These are phyloP conservation scores for Zaprionus inermis DNA, from an alignment of 1,140 invertebrate species.

Conservation along the genomic window DNA sequence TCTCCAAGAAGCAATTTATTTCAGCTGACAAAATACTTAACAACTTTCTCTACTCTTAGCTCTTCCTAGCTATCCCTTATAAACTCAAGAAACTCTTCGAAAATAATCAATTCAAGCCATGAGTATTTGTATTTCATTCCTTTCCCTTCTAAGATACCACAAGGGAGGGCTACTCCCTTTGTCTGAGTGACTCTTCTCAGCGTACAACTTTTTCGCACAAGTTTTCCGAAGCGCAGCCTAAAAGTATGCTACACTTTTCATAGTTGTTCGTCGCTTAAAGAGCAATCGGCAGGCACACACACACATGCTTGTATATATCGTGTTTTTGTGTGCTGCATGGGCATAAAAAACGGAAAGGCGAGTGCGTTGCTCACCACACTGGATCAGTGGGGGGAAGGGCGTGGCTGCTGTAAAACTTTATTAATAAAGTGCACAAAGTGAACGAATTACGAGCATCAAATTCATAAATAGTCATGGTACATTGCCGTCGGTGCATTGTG, in stretches of 20 bases:
- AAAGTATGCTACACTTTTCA: slow-evolving; percentile 36
- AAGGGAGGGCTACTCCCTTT: background rate
- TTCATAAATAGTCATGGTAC: slow-evolving; percentile 46
- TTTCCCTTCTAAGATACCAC: background rate
- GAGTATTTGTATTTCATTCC: slow-evolving; percentile 6
- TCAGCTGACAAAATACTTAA: background rate
- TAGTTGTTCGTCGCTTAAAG: slow-evolving; percentile 24
- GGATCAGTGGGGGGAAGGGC: slow-evolving; percentile 7
- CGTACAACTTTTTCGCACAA: slow-evolving; percentile 10
- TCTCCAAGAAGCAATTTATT: background rate
- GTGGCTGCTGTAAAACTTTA: slow-evolving; percentile 63
- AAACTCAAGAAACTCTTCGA: background rate
- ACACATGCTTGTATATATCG: background rate
- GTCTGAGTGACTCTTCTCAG: background rate
- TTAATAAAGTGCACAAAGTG: slow-evolving; percentile 76
- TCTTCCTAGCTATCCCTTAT: background rate
- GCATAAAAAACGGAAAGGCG: slow-evolving; percentile 22
- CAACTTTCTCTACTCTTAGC: background rate
- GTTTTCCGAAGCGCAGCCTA: slow-evolving; percentile 44
- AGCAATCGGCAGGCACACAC: slow-evolving; percentile 21
- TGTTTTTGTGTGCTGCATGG: slow-evolving; percentile 4
- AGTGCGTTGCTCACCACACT: background rate
- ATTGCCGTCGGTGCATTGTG: slow-evolving; percentile 57
- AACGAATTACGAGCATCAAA: slow-evolving; percentile 71
- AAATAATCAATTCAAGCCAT: slow-evolving; percentile 34